Percentiles rank a stretch among this genome's conserved stretches.
Conservation (phyloP, 2,797 vertebrate genomes). For the Champsocephalus esox region DNA sequence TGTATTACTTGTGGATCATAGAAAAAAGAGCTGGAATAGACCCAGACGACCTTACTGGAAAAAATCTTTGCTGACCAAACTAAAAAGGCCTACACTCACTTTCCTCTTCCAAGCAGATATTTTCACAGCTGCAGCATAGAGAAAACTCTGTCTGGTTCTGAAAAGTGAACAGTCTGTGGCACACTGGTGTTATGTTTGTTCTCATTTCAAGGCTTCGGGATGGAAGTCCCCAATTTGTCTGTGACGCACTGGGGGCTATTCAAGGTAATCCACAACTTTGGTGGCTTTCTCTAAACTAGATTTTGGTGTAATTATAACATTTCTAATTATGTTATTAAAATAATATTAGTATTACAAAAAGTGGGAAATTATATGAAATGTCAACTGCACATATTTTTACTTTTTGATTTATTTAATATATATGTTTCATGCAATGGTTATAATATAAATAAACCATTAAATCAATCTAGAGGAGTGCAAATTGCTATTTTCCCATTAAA, state of each 20-base stretch:
- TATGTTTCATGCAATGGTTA: not conserved
- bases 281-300: not conserved
- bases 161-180: conserved; percentile 12
- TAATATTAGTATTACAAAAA: not conserved
- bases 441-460: not conserved
- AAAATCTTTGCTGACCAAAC: conserved; percentile 36
- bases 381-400: not conserved
- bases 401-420: not conserved
- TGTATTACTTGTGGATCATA: not conserved
- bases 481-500: not conserved
- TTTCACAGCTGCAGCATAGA: conserved; percentile 71
- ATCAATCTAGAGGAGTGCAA: not conserved
- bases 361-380: not conserved
- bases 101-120: conserved; percentile 40
- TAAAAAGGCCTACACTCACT: conserved; percentile 36
- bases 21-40: conserved; percentile 13
- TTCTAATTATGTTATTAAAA: not conserved
- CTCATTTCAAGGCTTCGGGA: conserved; percentile 51
- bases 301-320: not conserved
- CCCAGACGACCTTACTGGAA: conserved; percentile 38
- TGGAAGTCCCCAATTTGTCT: conserved; percentile 49
- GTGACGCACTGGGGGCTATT: conserved; percentile 25
- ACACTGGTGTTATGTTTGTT: conserved; percentile 49
- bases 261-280: conserved; percentile 12
- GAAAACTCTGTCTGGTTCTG: conserved; percentile 21